A percentile compares a stretch with the other conserved stretches of the same genome.
phyloP scores from a whole-genome alignment of 2,113 vertebrate genomes.

The Ptilorrhoa leucosticta region DNA sequence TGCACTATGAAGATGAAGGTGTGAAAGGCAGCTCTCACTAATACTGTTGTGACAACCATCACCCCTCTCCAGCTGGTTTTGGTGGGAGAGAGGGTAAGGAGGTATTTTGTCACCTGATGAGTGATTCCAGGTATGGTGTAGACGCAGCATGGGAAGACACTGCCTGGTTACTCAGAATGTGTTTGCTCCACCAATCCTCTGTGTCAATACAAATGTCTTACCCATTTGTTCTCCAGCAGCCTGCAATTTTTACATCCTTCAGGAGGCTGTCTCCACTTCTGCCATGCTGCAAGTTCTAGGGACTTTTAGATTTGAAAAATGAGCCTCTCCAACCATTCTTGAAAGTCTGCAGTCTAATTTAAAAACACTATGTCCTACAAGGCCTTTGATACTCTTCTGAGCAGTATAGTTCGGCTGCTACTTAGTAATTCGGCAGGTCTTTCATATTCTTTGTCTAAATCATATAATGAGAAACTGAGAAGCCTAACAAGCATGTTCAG shows the following conservation, averaged over 20 bases:
- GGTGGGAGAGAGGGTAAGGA: not conserved
- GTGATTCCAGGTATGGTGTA: not conserved
- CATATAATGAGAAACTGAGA: not conserved
- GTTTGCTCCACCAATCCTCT: not conserved
- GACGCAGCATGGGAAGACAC: not conserved
- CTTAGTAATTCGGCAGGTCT: not conserved
- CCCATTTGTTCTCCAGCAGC: not conserved
- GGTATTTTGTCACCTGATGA: not conserved
- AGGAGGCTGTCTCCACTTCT: not conserved
- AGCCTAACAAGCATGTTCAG: not conserved
- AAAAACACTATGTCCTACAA: not conserved
- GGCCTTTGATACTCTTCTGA: not conserved
- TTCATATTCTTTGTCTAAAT: not conserved
- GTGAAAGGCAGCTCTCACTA: not conserved
- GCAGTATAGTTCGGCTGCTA: not conserved
- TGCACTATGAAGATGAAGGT: not conserved
- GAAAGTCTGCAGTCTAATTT: not conserved
- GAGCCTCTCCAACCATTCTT: not conserved
- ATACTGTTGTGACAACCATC: fast-evolving
- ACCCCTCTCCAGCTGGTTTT: not conserved
- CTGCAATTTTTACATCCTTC: not conserved
- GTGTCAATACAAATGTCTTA: not conserved
- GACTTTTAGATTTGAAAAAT: not conserved
- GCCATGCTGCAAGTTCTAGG: not conserved
- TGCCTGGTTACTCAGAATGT: not conserved